Evolutionary conservation across 2,113 vertebrate species (phyloP), one percentile per base, ranked within the genome.

Genomic region (Dicaeum eximium): DNA sequence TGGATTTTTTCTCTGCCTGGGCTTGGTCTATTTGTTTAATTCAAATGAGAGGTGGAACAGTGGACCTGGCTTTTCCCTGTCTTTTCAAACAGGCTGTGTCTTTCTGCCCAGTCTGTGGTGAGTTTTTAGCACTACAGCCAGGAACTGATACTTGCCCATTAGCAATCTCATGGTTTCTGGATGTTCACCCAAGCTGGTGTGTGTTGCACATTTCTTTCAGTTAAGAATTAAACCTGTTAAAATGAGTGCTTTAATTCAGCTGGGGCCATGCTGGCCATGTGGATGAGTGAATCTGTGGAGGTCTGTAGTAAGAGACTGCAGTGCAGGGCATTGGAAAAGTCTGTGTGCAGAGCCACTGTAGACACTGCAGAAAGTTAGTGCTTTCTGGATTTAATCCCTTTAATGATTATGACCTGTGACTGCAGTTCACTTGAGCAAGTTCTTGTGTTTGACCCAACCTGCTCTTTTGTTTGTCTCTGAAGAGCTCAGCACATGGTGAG

Each of bases 21-120:
- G 93, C 88, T 94, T 83, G 86, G 79, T 95, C 92, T 94, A 13
- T 96, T 96, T 96, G 95, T 78, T 94, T 92, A 92, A 97, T 92
- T 96, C 92, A 96, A 95, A 97, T 83, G 40, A 75, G 73, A 62
- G 0, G 38, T 92, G 64, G 69, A 67, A 65, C 80, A 73, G 78
- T 73, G 69, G 82, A 37, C 33, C 53, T 83, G 81, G 54, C 72
- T 88, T 92, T 92, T 86, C 64, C 23, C 74, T 72, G 51, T 75
- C 44, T 57, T 66, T 82, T 60, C 56, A 53, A 78, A 45, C 62
- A 69, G 75, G 25, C 53, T 7, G 2, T 65, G 77, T 86, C 51
- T 60, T 92, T 70, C 86, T 92, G 45, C 72, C 56, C 69, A 67
- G 12, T n/a, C 58, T 27, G 28, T 8, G 70, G 1, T 61, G 30